Percentiles rank a stretch among this genome's conserved stretches.
These are phyloP conservation scores for Potorous gilbertii DNA, from an alignment of 2,797 vertebrate genomes.

Conservation along the genomic window DNA sequence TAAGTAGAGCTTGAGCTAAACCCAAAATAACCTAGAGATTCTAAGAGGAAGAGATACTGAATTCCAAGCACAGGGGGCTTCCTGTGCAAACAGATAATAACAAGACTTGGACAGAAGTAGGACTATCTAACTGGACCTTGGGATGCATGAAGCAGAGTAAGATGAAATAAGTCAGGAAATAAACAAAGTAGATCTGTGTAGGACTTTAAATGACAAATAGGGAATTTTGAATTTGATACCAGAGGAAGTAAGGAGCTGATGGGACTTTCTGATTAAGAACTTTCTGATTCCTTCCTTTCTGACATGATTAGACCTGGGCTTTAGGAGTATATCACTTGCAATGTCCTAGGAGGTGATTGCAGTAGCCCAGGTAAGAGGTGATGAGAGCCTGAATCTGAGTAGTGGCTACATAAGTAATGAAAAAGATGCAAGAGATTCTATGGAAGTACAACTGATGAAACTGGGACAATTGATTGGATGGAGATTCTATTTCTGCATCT, in stretches of 20 bases:
- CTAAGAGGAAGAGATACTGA: neutral
- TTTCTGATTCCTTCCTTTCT: no score
- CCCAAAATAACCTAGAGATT: neutral
- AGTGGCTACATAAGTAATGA: neutral
- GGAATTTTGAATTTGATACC: neutral
- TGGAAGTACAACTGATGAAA: neutral
- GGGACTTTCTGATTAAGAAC: neutral
- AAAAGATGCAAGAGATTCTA: neutral
- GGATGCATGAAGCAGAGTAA: neutral
- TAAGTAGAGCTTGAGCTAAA: neutral
- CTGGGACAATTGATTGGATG: neutral
- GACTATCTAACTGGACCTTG: neutral
- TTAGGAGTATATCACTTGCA: neutral
- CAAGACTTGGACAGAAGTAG: neutral
- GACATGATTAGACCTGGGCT: neutral
- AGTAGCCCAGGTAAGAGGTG: neutral
- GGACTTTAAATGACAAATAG: neutral
- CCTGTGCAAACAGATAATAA: neutral
- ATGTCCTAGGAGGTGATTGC: neutral
- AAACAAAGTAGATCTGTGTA: neutral
- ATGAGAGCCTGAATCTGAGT: neutral
- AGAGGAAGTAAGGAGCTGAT: neutral
- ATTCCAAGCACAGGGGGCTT: neutral
- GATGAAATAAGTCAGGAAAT: neutral
- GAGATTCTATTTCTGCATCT: neutral